These are phyloP conservation scores for Achroia grisella DNA, from an alignment of 1,140 invertebrate species.

Conservation along the genomic window DNA sequence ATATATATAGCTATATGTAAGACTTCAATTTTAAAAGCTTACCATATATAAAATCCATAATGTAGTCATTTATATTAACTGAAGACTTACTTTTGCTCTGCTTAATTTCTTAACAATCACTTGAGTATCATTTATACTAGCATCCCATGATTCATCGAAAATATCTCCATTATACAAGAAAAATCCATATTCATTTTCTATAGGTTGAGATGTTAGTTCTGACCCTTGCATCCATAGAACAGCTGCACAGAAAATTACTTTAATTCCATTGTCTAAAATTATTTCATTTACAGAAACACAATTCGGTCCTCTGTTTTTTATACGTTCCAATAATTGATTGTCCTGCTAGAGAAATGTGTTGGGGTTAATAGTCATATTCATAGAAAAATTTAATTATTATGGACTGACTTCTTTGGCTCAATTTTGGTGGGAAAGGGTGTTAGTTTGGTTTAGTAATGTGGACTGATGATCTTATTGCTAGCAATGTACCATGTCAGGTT, in stretches of 20 bases:
- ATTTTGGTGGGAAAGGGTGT: too few relatives aligned
- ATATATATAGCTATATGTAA: too few relatives aligned
- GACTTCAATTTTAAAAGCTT: too few relatives aligned
- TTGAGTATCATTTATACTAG: conserved; percentile 38
- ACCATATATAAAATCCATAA: too few relatives aligned
- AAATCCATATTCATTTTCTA: conserved; percentile 46
- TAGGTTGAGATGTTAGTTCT: conserved; percentile 40
- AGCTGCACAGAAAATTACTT: conserved; percentile 37
- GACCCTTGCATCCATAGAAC: conserved; percentile 67
- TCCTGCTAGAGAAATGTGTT: conserved; percentile 33
- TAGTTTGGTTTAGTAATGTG: too few relatives aligned
- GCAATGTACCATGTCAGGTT: too few relatives aligned
- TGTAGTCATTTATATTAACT: conserved; percentile 1
- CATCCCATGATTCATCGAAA: conserved; percentile 49
- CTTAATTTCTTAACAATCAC: conserved; percentile 40
- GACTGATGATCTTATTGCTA: too few relatives aligned
- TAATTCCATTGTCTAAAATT: conserved; percentile 15
- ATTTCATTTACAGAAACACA: conserved; percentile 15
- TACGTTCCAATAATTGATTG: conserved; percentile 27
- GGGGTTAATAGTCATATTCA: neutral
- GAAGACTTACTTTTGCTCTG: conserved; percentile 17
- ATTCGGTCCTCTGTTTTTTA: conserved; percentile 62
- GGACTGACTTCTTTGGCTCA: too few relatives aligned
- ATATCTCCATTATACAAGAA: conserved; percentile 70
- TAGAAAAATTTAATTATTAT: neutral